These are phyloP conservation scores for Enteromius viviparus DNA, from an alignment of 2,797 vertebrate species.

Conservation along the genomic window DNA sequence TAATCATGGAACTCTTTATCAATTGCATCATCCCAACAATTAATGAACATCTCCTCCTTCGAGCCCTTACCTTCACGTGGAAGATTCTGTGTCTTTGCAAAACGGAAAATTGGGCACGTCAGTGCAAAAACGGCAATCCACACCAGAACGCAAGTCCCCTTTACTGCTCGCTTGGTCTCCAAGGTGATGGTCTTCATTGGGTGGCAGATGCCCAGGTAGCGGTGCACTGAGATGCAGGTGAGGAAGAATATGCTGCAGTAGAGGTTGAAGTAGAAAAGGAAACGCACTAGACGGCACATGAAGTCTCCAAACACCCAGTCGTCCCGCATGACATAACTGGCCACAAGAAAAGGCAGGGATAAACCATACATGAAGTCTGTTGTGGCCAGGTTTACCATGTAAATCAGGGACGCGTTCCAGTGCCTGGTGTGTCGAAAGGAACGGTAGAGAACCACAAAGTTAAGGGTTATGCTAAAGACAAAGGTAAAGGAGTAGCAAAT, in stretches of 20 bases:
- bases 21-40: slow-evolving; percentile 84
- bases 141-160: slow-evolving; percentile 77
- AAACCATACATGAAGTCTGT: slow-evolving; percentile 87
- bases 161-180: slow-evolving; percentile 80
- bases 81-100: slow-evolving; percentile 78
- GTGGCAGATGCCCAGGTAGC: slow-evolving; percentile 85
- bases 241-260: slow-evolving; percentile 87
- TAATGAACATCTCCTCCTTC: slow-evolving; percentile 67
- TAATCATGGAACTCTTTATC: slow-evolving; percentile 81
- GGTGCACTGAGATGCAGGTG: slow-evolving; percentile 82
- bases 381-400: slow-evolving; percentile 85
- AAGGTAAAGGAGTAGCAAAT: slow-evolving; percentile 85
- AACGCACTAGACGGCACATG: slow-evolving; percentile 85
- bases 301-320: slow-evolving; percentile 85
- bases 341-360: slow-evolving; percentile 83
- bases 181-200: slow-evolving; percentile 83
- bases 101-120: slow-evolving; percentile 83
- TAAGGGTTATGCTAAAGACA: slow-evolving; percentile 81
- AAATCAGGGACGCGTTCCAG: slow-evolving; percentile 85
- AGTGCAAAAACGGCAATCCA: slow-evolving; percentile 82
- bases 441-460: slow-evolving; percentile 81
- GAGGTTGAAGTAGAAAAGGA: slow-evolving; percentile 87
- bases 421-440: slow-evolving; percentile 76
- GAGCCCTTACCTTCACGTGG: slow-evolving; percentile 60
- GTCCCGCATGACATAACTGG: slow-evolving; percentile 83